Conservation (phyloP, 2,888 invertebrate species). For the Campoplex capitator region DNA sequence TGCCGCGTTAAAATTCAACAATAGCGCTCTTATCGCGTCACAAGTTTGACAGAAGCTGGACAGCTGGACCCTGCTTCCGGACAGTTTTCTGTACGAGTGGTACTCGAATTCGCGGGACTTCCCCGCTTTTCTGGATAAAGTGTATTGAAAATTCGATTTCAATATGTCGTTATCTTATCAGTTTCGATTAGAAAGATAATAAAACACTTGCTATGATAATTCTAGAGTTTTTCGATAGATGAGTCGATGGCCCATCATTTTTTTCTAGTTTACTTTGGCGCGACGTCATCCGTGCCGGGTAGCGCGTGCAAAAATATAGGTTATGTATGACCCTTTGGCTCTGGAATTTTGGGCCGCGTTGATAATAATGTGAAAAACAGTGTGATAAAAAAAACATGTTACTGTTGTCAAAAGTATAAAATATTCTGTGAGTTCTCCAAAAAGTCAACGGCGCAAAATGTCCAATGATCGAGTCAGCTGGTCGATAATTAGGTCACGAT, state of each 20-base stretch:
- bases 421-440: neutral
- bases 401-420: neutral
- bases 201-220: neutral
- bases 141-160: neutral
- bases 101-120: neutral
- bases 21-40: neutral
- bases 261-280: neutral
- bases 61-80: neutral
- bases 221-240: neutral
- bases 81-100: neutral
- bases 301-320: neutral
- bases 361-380: neutral
- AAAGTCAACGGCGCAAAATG: neutral
- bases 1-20: neutral
- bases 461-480: neutral
- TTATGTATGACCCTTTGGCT: neutral
- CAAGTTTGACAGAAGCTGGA: neutral
- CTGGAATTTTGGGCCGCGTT: neutral
- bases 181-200: slow-evolving; percentile 1
- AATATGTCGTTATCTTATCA: neutral
- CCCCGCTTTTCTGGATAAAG: neutral
- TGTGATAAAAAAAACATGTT: neutral
- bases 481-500: neutral
- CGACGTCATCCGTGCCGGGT: neutral
- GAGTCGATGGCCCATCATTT: neutral